phyloP scores from a whole-genome alignment of 2,797 vertebrate genomes.

The Aulostomus chinensis region DNA sequence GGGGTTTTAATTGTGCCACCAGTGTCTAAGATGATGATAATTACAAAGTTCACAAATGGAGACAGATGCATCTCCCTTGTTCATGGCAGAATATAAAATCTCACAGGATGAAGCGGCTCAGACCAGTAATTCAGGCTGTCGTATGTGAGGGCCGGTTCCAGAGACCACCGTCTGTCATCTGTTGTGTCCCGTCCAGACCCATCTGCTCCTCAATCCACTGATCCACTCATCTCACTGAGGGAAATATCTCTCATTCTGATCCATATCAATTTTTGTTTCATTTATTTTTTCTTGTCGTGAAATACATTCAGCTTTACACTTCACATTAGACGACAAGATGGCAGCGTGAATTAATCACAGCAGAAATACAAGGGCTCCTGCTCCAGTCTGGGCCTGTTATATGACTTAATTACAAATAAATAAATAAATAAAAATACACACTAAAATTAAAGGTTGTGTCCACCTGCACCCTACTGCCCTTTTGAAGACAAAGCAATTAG shows the following conservation, averaged over 20 bases:
- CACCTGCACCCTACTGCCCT: no score
- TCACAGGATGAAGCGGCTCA: slow-evolving; percentile 44
- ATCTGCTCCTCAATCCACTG: slow-evolving; percentile 65
- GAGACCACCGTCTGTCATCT: slow-evolving; percentile 72
- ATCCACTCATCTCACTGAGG: slow-evolving; percentile 45
- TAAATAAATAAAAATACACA: no score
- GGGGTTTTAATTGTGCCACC: no score
- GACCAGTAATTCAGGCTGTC: slow-evolving; percentile 58
- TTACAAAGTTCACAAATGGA: no score
- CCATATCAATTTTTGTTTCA: background rate
- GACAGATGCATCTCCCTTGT: background rate
- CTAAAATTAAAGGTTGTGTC: no score
- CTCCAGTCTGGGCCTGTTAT: no score
- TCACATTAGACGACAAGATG: no score
- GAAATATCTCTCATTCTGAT: slow-evolving; percentile 33
- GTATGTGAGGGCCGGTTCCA: slow-evolving; percentile 61
- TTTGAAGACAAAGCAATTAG: no score
- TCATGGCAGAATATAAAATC: slow-evolving; percentile 12
- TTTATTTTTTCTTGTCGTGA: background rate
- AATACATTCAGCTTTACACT: no score
- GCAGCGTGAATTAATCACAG: no score
- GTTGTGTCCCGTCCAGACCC: slow-evolving; percentile 59
- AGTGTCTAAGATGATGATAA: background rate
- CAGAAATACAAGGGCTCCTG: no score
- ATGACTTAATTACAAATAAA: no score